Base-by-base conservation (phyloP, 2,113 vertebrate genomes). In the Fukomys damarensis region DNA sequence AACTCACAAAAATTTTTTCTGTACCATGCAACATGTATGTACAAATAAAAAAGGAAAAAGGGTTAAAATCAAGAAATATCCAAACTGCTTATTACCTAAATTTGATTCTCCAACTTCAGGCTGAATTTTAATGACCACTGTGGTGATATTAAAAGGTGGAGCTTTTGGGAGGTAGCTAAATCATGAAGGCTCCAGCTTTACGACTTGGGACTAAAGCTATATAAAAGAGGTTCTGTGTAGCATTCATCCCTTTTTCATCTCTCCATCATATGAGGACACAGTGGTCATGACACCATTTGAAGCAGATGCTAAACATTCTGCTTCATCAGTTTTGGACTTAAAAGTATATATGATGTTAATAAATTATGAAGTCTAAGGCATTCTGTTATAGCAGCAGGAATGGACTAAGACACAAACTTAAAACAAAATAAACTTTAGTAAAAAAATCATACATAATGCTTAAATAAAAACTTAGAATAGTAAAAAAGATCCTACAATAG, bases 391-490 rank as follows among this genome's bases (percentile, higher is more conserved):
- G 11, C 12, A 68, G 30, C 38, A 72, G 12, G 32, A 52, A n/a
- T 35, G 10, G 22, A 35, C 14, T 43, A 89, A 84, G 26, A 61
- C 14, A 77, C 16, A 79, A 49, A 76, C 7, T 26, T 43, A 97
- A 93, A 81, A 9, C 38, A 87, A 70, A n/a, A 26, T 28, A 81
- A 76, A 94, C 68, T 56, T 83, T 63, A 84, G 83, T 85, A 63
- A 49, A 90, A 90, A 43, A 7, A 11, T 59, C 26, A 38, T 82
- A 65, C 52, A 85, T 61, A 35, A n/a, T 38, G 10, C 59, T 84
- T 86, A 91, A 89, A 63, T 63, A 80, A 92, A 94, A 87, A 74
- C 59, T 72, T 81, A 41, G 5, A 91, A 81, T 9, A 89, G 8
- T n/a, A 72, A 4, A 43, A 63, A 93, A 87, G 24, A 61, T 68